Percentiles rank a stretch among this genome's conserved stretches.
phyloP scores from a whole-genome alignment of 2,888 invertebrate genomes.

The Schizaphis graminum region DNA sequence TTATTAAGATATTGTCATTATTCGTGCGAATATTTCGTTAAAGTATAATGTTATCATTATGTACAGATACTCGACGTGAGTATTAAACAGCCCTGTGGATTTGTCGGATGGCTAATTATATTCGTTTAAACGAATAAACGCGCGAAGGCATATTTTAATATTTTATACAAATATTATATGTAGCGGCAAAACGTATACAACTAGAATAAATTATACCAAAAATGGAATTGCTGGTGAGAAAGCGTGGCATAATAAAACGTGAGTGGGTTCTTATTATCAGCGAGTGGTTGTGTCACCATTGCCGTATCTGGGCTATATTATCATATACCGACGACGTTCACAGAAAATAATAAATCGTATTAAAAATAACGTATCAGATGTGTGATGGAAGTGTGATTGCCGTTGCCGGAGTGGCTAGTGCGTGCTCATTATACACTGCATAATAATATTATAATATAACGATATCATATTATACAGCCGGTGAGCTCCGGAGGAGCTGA shows the following conservation, averaged over 20 bases:
- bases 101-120: neutral
- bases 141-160: neutral
- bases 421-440: neutral
- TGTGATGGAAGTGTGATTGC: conserved; percentile 36
- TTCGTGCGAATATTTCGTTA: neutral
- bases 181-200: neutral
- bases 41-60: neutral
- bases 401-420: neutral
- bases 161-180: neutral
- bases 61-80: neutral
- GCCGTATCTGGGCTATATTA: neutral
- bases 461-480: neutral
- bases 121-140: neutral
- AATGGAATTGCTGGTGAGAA: conserved; percentile 31
- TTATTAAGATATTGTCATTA: neutral
- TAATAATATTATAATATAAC: neutral
- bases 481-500: neutral
- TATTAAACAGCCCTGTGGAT: neutral
- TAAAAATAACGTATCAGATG: conserved; percentile 15
- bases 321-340: neutral
- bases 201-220: conserved; percentile 42
- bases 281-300: neutral
- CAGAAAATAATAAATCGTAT: neutral
- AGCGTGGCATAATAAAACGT: neutral
- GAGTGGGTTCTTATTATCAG: conserved; percentile 2